A percentile compares a stretch with the other conserved stretches of the same genome.
phyloP scores from a whole-genome alignment of 2,797 vertebrate species.

The Semaprochilodus insignis region DNA sequence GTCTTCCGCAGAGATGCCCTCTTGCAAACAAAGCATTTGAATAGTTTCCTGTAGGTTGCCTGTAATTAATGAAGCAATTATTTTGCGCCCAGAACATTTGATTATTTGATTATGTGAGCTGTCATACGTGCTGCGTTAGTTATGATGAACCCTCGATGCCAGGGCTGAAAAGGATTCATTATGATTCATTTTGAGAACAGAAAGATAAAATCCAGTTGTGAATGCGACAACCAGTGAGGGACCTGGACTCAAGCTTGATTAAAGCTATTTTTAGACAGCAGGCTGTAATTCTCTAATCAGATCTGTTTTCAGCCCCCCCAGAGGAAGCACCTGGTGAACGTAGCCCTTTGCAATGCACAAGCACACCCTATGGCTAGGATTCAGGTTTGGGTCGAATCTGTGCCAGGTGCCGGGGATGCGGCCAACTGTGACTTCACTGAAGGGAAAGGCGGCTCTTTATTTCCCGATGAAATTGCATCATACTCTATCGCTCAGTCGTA shows the following conservation, averaged over 20 bases:
- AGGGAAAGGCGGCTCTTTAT: neutral
- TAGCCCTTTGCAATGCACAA: slow-evolving; percentile 47
- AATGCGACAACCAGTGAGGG: slow-evolving; percentile 15
- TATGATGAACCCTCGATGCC: slow-evolving; percentile 14
- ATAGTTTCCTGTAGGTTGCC: slow-evolving; percentile 22
- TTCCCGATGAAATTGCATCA: neutral
- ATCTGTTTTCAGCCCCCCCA: slow-evolving; percentile 7
- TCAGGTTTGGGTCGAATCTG: neutral
- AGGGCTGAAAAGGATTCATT: slow-evolving; percentile 20
- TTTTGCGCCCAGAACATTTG: slow-evolving; percentile 29
- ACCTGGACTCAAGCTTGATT: slow-evolving; percentile 29
- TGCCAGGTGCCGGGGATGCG: neutral
- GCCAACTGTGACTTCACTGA: neutral
- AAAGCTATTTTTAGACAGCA: slow-evolving; percentile 37
- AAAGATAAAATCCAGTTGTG: slow-evolving; percentile 18
- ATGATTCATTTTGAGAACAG: slow-evolving; percentile 16
- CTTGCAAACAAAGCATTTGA: slow-evolving; percentile 12
- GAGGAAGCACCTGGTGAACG: slow-evolving; percentile 32
- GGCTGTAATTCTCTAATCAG: slow-evolving; percentile 41
- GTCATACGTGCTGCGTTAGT: slow-evolving; percentile 6
- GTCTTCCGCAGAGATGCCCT: slow-evolving; percentile 4
- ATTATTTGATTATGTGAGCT: slow-evolving; percentile 30
- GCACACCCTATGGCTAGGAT: slow-evolving; percentile 63
- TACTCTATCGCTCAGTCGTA: neutral
- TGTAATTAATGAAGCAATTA: slow-evolving; percentile 30